phyloP scores from a whole-genome alignment of 2,797 vertebrate species.

The Loris lydekkerianus region DNA sequence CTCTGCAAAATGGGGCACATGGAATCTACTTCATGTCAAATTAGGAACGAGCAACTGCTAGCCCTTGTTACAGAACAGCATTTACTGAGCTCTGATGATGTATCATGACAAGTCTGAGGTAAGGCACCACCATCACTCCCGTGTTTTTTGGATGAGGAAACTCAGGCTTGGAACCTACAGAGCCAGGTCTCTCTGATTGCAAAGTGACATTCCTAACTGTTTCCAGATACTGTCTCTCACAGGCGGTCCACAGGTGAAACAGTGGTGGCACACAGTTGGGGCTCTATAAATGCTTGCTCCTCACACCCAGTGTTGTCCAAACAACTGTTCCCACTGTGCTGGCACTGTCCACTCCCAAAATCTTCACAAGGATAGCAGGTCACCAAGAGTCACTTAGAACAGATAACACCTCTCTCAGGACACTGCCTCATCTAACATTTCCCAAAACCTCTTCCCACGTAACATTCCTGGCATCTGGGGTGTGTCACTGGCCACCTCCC shows the following conservation, averaged over 20 bases:
- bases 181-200: background rate
- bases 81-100: rapidly evolving
- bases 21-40: background rate
- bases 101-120: background rate
- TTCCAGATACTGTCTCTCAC: background rate
- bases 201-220: background rate
- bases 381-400: background rate
- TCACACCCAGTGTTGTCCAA: rapidly evolving
- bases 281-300: background rate
- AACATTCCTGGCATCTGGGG: background rate
- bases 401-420: background rate
- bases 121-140: no score
- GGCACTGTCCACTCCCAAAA: background rate
- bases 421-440: background rate
- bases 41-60: background rate
- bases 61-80: background rate
- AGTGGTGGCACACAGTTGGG: background rate
- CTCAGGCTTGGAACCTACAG: background rate
- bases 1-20: background rate
- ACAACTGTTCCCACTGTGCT: background rate
- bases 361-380: background rate
- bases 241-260: background rate
- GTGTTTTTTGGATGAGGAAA: background rate
- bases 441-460: background rate
- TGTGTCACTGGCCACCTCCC: background rate